phyloP scores from a whole-genome alignment of 2,113 vertebrate species.

The Toxotes chatareus region DNA sequence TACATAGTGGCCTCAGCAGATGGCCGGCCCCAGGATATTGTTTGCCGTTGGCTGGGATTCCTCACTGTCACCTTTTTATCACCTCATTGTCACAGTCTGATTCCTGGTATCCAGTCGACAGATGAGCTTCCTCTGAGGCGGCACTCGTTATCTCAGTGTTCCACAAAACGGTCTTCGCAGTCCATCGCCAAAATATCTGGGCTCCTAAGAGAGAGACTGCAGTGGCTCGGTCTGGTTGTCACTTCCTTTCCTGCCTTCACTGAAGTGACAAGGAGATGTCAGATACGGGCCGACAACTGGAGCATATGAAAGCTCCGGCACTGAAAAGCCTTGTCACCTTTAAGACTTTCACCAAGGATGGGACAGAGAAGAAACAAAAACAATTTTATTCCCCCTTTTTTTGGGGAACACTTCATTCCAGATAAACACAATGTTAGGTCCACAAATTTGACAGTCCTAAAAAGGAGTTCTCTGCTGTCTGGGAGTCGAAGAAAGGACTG shows the following conservation, averaged over 20 bases:
- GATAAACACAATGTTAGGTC: constrained; percentile 22
- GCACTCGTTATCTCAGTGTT: constrained; percentile 39
- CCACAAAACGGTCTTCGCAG: constrained; percentile 35
- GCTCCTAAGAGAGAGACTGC: constrained; percentile 26
- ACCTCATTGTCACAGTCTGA: constrained; percentile 71
- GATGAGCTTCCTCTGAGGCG: constrained; percentile 58
- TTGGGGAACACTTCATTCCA: neutral
- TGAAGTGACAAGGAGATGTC: constrained; percentile 68
- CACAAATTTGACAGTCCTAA: constrained; percentile 12
- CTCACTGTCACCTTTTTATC: constrained; percentile 74
- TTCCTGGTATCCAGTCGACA: constrained; percentile 45
- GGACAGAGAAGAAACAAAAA: constrained; percentile 35
- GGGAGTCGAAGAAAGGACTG: neutral
- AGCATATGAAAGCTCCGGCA: constrained; percentile 46
- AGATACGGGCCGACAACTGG: constrained; percentile 53
- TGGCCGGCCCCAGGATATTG: constrained; percentile 60
- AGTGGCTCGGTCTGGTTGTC: constrained; percentile 38
- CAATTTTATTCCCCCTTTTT: constrained; percentile 6
- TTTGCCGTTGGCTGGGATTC: constrained; percentile 52
- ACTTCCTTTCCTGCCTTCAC: constrained; percentile 23
- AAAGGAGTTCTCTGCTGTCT: neutral
- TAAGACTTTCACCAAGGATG: constrained; percentile 35
- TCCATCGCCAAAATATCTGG: constrained; percentile 20
- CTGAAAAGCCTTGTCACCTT: constrained; percentile 58
- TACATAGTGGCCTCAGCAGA: constrained; percentile 54